Percentiles rank a stretch among this genome's conserved stretches.
Evolutionary conservation across 2,113 vertebrate genomes (phyloP).

Genomic region (Megaleporinus macrocephalus): DNA sequence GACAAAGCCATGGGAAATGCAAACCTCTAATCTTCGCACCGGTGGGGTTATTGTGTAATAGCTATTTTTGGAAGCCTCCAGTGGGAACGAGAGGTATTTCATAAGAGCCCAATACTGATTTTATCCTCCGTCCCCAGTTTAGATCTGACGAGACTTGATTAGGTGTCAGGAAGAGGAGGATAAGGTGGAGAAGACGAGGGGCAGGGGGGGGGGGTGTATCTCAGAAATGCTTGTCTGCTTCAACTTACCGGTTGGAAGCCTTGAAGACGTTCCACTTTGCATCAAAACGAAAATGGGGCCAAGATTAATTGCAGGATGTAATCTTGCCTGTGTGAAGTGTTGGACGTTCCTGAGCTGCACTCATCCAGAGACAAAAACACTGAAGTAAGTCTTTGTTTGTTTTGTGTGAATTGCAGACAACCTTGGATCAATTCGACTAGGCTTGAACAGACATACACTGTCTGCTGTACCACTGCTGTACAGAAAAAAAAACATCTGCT

Average conservation of each 20-base stretch:
- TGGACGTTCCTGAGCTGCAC: not conserved
- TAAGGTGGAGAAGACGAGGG: not conserved
- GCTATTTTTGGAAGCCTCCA: slow-evolving; percentile 26
- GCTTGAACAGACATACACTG: no score
- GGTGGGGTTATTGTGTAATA: slow-evolving; percentile 21
- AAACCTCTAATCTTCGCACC: slow-evolving; percentile 13
- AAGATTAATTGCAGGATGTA: slow-evolving; percentile 18
- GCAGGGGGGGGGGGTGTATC: not conserved
- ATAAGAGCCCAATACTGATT: slow-evolving; percentile 21
- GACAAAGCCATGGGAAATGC: not conserved
- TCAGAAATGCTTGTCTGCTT: not conserved
- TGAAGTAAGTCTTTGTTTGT: not conserved
- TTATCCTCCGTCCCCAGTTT: slow-evolving; percentile 17
- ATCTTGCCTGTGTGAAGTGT: not conserved
- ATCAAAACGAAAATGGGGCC: not conserved
- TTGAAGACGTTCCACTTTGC: not conserved
- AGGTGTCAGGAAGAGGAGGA: slow-evolving; percentile 6
- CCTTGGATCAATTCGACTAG: no score
- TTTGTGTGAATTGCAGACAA: not conserved
- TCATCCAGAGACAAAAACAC: not conserved
- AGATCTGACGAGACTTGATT: slow-evolving; percentile 33
- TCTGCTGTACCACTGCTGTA: no score
- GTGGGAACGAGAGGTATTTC: slow-evolving; percentile 19
- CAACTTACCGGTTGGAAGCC: not conserved
- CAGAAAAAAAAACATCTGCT: no score